These are phyloP conservation scores for Ptychobarbus kaznakovi DNA, from an alignment of 2,797 vertebrate genomes.

Conservation along the genomic window DNA sequence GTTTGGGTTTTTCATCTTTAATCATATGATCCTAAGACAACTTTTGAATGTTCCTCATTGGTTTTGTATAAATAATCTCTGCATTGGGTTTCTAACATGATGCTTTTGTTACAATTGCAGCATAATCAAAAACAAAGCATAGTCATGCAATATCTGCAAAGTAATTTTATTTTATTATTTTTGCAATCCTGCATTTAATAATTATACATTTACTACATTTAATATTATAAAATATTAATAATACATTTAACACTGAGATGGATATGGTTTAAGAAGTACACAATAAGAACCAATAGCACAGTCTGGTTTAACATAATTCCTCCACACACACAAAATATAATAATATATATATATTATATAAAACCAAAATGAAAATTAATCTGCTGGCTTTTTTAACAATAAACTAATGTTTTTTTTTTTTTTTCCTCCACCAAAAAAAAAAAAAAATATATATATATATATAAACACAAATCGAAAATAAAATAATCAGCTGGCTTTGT, in stretches of 20 bases:
- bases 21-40: neutral
- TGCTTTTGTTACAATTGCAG: neutral
- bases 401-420: neutral
- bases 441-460: too few relatives aligned
- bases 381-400: neutral
- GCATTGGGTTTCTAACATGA: neutral
- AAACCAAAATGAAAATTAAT: too few relatives aligned
- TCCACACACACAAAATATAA: too few relatives aligned
- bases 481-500: neutral
- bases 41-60: neutral
- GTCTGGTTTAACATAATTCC: too few relatives aligned
- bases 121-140: neutral
- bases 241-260: too few relatives aligned
- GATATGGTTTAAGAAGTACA: too few relatives aligned
- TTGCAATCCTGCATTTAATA: neutral
- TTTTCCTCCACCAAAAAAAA: too few relatives aligned
- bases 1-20: neutral
- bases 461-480: neutral
- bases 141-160: neutral
- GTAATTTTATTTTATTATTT: fast-evolving
- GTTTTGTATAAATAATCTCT: neutral
- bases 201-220: too few relatives aligned
- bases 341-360: too few relatives aligned
- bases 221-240: too few relatives aligned
- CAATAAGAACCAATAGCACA: too few relatives aligned